Percentiles rank a stretch among this genome's conserved stretches.
Conservation (phyloP, 2,888 invertebrate genomes). For the Nemotelus pantherinus region DNA sequence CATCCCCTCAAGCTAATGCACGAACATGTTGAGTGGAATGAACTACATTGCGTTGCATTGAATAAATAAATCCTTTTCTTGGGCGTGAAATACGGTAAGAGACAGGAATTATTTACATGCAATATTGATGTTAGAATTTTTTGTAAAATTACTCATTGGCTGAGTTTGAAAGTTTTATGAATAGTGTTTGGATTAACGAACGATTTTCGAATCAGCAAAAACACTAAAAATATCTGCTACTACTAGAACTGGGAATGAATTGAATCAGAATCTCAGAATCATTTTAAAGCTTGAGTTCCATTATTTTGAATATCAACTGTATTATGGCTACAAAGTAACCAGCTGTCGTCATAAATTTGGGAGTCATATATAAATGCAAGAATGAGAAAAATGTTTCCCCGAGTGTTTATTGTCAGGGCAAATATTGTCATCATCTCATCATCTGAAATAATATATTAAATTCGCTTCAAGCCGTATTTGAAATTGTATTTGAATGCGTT, state of each 20-base stretch:
- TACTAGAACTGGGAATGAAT: neutral
- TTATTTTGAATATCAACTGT: too few species aligned
- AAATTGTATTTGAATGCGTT: slow-evolving; percentile 24
- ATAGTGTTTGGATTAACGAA: too few species aligned
- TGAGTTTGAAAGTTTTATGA: too few species aligned
- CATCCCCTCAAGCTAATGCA: neutral
- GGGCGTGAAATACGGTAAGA: too few species aligned
- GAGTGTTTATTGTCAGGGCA: neutral
- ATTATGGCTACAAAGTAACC: too few species aligned
- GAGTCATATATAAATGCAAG: neutral
- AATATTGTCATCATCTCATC: neutral
- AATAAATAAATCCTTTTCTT: neutral
- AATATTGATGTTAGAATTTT: too few species aligned
- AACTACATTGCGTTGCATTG: neutral
- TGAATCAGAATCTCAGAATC: too few species aligned
- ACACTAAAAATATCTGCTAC: neutral
- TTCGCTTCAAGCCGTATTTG: neutral
- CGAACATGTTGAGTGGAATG: neutral
- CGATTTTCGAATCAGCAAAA: too few species aligned
- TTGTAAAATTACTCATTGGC: too few species aligned
- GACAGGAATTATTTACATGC: too few species aligned
- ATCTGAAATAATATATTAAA: neutral
- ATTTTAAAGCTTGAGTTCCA: too few species aligned
- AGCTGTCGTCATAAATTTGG: neutral
- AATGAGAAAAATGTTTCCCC: neutral